These are phyloP conservation scores for Diadromus collaris DNA, from an alignment of 2,888 invertebrate species.

Conservation along the genomic window DNA sequence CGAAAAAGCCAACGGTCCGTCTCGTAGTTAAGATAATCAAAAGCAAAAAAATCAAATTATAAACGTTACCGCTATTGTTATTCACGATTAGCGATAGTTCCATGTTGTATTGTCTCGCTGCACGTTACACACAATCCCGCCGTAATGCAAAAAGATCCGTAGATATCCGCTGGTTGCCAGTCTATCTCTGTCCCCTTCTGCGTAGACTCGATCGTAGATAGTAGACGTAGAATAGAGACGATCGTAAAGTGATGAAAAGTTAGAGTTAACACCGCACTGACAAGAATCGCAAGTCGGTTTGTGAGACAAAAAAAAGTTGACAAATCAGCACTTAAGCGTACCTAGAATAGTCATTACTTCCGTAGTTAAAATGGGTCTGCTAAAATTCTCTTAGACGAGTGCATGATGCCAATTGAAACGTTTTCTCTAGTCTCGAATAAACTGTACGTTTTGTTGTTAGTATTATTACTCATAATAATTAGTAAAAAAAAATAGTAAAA, in stretches of 20 bases:
- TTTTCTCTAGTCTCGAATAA: constrained; percentile 47
- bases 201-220: background rate
- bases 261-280: background rate
- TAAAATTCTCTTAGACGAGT: constrained; percentile 14
- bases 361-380: background rate
- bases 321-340: background rate
- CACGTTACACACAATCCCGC: constrained; percentile 45
- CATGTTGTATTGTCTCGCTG: constrained; percentile 55
- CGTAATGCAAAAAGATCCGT: constrained; percentile 21
- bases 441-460: constrained; percentile 8
- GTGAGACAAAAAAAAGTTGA: background rate
- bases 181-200: constrained; percentile 29
- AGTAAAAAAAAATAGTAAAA: constrained; percentile 12
- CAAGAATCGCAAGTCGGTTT: background rate
- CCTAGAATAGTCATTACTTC: background rate
- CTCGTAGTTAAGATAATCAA: constrained; percentile 20
- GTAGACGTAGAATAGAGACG: background rate
- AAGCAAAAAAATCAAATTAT: constrained; percentile 16
- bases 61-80: constrained; percentile 37
- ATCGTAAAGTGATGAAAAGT: background rate
- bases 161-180: constrained; percentile 30
- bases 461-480: background rate
- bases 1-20: constrained; percentile 40
- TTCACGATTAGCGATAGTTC: constrained; percentile 29
- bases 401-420: constrained; percentile 37